Evolutionary conservation across 2,888 invertebrate species (phyloP), one percentile per base, ranked within the genome.

Genomic region (Aphrophora alni): DNA sequence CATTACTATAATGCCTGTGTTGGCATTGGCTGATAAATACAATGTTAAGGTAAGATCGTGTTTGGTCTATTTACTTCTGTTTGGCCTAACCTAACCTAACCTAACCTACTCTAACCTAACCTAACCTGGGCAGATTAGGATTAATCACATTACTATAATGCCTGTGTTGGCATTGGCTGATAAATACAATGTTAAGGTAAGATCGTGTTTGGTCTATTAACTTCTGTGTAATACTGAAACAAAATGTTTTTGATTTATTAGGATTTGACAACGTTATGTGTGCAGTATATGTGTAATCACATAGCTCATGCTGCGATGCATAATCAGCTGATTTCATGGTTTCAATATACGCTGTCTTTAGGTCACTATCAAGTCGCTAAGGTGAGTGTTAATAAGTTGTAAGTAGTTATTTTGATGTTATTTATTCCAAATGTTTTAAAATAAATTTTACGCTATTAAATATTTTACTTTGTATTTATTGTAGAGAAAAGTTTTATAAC

Each of bases 21-120:
- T 98, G 77, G 95, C 95, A 12, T 89, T 98, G 80, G 97, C 97
- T 68, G 98, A 98, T 88, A 98, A 98, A 89, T 98, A 98, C 89
- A 97, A 97, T 89, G 96, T 98, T 17, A 94, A 93, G 91, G 94
- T 94, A 88, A 87, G 87, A n/a, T n/a, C n/a, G n/a, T n/a, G n/a
- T n/a, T n/a, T n/a, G 10, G 33, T 68, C 12, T 76, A 25, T 68
- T 59, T 27, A 44, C 81, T 76, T 5, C 17, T 38, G 17, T 14
- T 70, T 72, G 17, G 28, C 17, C 44, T 44, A 44, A n/a, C n/a
- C n/a, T n/a, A n/a, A n/a, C n/a, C n/a, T n/a, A n/a, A n/a, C n/a
- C n/a, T n/a, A n/a, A n/a, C n/a, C n/a, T n/a, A n/a, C n/a, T n/a
- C n/a, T n/a, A n/a, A n/a, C n/a, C 87, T 98, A 98, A n/a, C n/a